A percentile compares a stretch with the other conserved stretches of the same genome.
These are phyloP conservation scores for Pterostichus niger DNA, from an alignment of 2,888 invertebrate genomes.

Conservation along the genomic window DNA sequence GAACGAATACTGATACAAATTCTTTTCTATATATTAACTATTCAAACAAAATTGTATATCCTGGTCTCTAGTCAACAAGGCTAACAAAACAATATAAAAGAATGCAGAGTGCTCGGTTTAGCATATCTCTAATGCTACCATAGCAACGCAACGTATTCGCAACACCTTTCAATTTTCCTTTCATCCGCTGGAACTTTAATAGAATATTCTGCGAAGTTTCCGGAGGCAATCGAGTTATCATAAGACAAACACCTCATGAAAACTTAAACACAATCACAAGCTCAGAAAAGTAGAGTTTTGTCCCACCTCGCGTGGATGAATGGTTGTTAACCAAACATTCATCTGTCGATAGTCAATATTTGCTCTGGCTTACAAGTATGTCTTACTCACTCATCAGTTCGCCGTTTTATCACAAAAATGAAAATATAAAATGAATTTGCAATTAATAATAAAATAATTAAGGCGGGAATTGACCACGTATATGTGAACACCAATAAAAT, in stretches of 20 bases:
- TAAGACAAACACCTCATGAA: slow-evolving; percentile 40
- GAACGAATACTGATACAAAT: no score
- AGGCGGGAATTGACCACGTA: no score
- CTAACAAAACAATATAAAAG: no score
- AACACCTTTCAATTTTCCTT: slow-evolving; percentile 33
- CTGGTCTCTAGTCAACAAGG: no score
- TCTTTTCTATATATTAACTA: no score
- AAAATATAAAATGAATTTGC: background rate
- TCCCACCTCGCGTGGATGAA: background rate
- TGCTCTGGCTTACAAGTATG: background rate
- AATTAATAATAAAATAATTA: no score
- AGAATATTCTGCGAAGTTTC: slow-evolving; percentile 15
- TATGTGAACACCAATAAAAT: no score
- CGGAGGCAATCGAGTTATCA: slow-evolving; percentile 19
- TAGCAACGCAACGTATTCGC: background rate
- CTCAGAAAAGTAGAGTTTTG: background rate
- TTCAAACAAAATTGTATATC: no score
- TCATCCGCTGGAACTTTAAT: slow-evolving; percentile 14
- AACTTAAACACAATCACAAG: slow-evolving; percentile 14
- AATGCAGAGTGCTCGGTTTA: no score
- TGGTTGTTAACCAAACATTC: slow-evolving; percentile 22
- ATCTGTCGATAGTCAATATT: slow-evolving; percentile 29
- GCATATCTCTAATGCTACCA: no score
- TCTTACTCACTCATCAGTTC: background rate
- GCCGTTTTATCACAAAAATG: background rate